Percentiles rank a stretch among this genome's conserved stretches.
phyloP scores from a whole-genome alignment of 2,888 invertebrate genomes.

The Mantis religiosa region DNA sequence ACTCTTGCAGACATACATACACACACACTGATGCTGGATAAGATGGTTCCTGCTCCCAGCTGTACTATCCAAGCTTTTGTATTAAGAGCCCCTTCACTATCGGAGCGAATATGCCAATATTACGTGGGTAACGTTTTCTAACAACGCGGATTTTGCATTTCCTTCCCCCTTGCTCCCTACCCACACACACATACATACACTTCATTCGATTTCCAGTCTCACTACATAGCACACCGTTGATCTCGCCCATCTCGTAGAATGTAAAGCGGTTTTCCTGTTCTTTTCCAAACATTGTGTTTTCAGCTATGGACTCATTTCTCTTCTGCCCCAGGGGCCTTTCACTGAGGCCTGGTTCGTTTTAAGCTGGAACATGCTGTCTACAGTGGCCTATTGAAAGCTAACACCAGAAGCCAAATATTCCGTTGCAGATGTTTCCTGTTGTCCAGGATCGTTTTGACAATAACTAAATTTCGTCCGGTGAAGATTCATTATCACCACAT shows the following conservation, averaged over 20 bases:
- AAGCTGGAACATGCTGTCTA: background rate
- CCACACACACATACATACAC: background rate
- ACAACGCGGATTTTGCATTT: background rate
- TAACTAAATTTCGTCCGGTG: no score
- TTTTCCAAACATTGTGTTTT: background rate
- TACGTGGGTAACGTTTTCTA: background rate
- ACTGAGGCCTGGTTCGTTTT: background rate
- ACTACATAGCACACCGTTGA: background rate
- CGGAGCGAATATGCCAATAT: background rate
- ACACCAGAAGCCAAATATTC: background rate
- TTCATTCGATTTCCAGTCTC: background rate
- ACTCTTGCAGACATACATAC: background rate
- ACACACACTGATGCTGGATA: background rate
- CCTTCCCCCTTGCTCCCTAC: background rate
- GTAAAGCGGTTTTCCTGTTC: background rate
- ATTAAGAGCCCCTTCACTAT: background rate
- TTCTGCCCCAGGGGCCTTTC: background rate
- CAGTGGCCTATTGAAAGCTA: background rate
- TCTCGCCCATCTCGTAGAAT: background rate
- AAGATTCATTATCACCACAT: no score
- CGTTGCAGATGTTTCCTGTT: background rate
- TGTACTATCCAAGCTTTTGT: background rate
- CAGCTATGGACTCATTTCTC: background rate
- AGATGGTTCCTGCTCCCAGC: background rate
- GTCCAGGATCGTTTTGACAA: background rate